These are phyloP conservation scores for Rhizomys pruinosus DNA, from an alignment of 2,113 vertebrate species.

Conservation along the genomic window DNA sequence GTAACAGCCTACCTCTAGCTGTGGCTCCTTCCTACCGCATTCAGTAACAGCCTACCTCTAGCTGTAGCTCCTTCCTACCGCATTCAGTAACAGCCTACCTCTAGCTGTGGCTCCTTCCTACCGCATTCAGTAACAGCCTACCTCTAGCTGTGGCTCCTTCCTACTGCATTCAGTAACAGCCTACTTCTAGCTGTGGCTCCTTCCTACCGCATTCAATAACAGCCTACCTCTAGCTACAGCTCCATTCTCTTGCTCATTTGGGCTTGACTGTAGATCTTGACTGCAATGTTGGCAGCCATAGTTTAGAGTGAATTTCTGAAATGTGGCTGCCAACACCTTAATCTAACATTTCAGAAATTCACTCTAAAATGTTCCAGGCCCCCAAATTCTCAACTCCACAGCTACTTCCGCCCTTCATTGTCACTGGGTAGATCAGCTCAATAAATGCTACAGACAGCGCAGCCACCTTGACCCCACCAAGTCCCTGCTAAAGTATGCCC, in stretches of 20 bases:
- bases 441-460: no score
- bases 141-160: background rate
- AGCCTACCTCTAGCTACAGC: background rate
- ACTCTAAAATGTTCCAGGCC: no score
- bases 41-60: background rate
- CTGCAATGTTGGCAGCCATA: background rate
- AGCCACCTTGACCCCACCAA: background rate
- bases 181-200: background rate
- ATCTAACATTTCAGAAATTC: background rate
- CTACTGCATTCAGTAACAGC: background rate
- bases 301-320: no score
- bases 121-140: background rate
- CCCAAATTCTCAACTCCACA: no score
- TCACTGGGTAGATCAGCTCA: background rate
- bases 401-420: accelerated
- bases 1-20: background rate
- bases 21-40: background rate
- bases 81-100: background rate
- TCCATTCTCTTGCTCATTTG: background rate
- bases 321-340: no score
- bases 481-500: background rate
- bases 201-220: background rate
- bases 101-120: background rate
- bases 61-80: background rate
- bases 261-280: accelerated